Base-by-base conservation (phyloP, 1,140 invertebrate genomes). In the Zaprionus taronus region DNA sequence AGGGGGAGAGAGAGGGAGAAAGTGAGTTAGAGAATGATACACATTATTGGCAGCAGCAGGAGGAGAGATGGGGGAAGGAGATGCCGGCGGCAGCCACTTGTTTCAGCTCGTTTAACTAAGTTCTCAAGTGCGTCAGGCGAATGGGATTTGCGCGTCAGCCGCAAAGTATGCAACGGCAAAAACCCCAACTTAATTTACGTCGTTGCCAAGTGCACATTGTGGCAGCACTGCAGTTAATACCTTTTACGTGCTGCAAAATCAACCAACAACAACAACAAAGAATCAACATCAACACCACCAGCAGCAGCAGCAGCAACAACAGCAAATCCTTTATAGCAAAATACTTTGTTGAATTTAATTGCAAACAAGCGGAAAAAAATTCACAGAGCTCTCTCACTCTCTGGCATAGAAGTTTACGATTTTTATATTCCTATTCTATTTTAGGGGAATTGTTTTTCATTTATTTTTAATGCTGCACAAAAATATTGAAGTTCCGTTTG, bases 11-110 rank as follows among this genome's bases (percentile, higher is more conserved):
- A 15, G 36, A 7, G 11, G 24, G 22, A 17, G 6, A 49, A 20
- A 44, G 22, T n/a, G 20, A 47, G 31, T 31, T 28, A 58, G 34
- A 56, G 41, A 28, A 5, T 61, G 20, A 70, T 63, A 70, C 51
- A 72, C 74, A 73, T 67, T 83, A 80, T 83, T 87, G 83, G 72
- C 63, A 72, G 80, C 57, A 72, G 80, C 58, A 69, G 80, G n/a
- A n/a, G n/a, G n/a, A n/a, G n/a, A n/a, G n/a, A n/a, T n/a, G n/a
- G n/a, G 51, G 72, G 84, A 0, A 11, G 31, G 31, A 3, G 31
- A 3, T 11, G 31, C 31, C 63, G 15, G 0, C 38, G 63, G 76
- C 62, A 75, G 84, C 64, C 78, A 77, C 81, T 87, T 87, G 74
- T 84, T 87, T 70, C 78, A 67, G 57, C 67, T 80, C 74, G 76